Conservation (phyloP, 1,140 invertebrate species). For the Glossosoma conforme region DNA sequence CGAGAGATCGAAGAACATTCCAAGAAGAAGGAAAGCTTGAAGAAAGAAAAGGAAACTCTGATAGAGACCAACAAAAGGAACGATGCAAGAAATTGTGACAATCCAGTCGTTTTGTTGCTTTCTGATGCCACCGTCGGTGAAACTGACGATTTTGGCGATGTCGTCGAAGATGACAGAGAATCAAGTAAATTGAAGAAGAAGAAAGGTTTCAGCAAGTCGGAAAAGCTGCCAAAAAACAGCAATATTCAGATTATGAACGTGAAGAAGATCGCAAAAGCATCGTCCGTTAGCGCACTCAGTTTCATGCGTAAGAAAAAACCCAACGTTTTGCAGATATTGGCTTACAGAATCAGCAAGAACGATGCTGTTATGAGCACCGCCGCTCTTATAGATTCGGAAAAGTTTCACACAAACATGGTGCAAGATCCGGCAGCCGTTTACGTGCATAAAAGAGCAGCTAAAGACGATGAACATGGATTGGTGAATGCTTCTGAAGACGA, state of each 20-base stretch:
- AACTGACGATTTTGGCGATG: conserved; percentile 24
- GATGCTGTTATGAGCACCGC: conserved; percentile 35
- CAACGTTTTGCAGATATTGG: conserved; percentile 30
- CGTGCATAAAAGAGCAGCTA: conserved; percentile 8
- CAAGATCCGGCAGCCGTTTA: neutral
- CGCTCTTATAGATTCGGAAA: conserved; percentile 42
- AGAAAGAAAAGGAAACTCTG: conserved; percentile 10
- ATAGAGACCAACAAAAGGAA: neutral
- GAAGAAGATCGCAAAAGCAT: conserved; percentile 32
- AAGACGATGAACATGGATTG: conserved; percentile 34
- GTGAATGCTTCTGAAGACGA: conserved; percentile 33
- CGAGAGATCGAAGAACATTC: conserved; percentile 42
- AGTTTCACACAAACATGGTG: conserved; percentile 34
- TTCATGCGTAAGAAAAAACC: conserved; percentile 46
- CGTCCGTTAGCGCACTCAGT: conserved; percentile 43
- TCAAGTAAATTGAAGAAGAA: conserved; percentile 40
- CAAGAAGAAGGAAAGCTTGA: conserved; percentile 36
- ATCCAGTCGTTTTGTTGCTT: conserved; percentile 24
- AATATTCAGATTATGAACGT: conserved; percentile 40
- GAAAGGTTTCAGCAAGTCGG: conserved; percentile 41
- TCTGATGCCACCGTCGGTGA: conserved; percentile 26
- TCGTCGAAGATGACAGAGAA: conserved; percentile 42
- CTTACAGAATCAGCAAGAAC: neutral
- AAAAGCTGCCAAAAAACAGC: conserved; percentile 36
- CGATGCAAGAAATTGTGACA: conserved; percentile 12